Conservation (phyloP, 2,113 vertebrate genomes). For the Oenanthe melanoleuca region DNA sequence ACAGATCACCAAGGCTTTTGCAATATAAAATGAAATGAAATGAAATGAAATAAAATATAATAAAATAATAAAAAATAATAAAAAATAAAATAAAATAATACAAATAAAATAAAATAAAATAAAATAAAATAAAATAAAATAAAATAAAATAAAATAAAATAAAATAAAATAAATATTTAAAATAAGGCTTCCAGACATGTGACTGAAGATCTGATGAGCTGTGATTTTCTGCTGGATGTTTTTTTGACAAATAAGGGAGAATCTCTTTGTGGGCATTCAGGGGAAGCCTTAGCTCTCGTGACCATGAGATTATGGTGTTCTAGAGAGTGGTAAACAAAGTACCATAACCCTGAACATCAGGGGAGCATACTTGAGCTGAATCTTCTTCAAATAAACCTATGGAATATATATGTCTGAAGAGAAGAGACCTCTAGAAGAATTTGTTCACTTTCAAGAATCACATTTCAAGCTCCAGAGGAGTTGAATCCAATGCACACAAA, state of each 20-base stretch:
- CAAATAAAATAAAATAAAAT: too few species aligned
- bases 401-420: not conserved
- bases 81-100: too few species aligned
- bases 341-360: not conserved
- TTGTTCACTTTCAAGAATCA: not conserved
- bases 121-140: not conserved
- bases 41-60: not conserved
- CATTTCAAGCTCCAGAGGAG: not conserved
- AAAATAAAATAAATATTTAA: not conserved
- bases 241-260: not conserved
- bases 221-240: not conserved
- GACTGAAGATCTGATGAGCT: not conserved
- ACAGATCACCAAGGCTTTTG: not conserved
- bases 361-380: not conserved
- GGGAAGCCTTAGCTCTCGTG: not conserved
- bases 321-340: not conserved
- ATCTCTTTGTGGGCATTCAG: not conserved
- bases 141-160: not conserved
- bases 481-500: not conserved
- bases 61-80: too few species aligned
- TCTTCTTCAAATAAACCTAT: not conserved
- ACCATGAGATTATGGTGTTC: fast-evolving
- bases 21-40: not conserved
- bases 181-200: not conserved
- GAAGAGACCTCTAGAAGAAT: not conserved